A percentile compares a stretch with the other conserved stretches of the same genome.
phyloP scores from a whole-genome alignment of 2,113 vertebrate species.

The Manacus vitellinus region DNA sequence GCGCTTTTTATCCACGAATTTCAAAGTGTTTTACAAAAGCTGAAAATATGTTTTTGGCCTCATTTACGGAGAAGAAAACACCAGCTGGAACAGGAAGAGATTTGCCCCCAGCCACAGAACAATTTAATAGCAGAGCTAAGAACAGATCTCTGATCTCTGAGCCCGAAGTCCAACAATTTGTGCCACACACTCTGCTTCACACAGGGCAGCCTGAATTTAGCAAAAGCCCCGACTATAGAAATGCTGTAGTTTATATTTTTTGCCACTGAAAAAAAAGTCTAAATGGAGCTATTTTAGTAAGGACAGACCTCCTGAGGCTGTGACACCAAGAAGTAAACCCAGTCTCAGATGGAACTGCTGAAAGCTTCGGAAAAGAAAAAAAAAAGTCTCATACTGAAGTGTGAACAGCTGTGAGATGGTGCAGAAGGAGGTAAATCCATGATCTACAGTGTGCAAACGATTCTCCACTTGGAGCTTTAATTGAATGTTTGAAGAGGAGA shows the following conservation, averaged over 20 bases:
- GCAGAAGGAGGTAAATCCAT: constrained; percentile 34
- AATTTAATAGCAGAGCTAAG: constrained; percentile 26
- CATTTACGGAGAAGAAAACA: constrained; percentile 37
- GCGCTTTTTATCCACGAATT: constrained; percentile 35
- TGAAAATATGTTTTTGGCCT: constrained; percentile 32
- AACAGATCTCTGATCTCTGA: background rate
- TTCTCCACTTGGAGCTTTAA: constrained; percentile 56
- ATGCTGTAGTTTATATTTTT: background rate
- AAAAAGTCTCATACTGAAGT: background rate
- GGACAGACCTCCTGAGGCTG: background rate
- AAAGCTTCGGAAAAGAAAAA: background rate
- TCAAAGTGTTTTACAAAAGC: constrained; percentile 45
- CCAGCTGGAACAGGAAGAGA: constrained; percentile 43
- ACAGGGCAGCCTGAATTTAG: background rate
- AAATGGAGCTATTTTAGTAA: constrained; percentile 1
- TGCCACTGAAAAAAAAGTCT: background rate
- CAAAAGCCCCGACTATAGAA: background rate
- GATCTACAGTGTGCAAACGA: constrained; percentile 40
- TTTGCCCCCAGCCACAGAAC: constrained; percentile 34
- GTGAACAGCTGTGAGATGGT: background rate
- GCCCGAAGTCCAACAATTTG: background rate
- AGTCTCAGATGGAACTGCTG: background rate
- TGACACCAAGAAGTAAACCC: background rate
- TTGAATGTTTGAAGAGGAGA: constrained; percentile 51
- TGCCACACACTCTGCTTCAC: background rate